Base-by-base conservation (phyloP, 1,140 invertebrate genomes). In the Ditylenchus dipsaci region DNA sequence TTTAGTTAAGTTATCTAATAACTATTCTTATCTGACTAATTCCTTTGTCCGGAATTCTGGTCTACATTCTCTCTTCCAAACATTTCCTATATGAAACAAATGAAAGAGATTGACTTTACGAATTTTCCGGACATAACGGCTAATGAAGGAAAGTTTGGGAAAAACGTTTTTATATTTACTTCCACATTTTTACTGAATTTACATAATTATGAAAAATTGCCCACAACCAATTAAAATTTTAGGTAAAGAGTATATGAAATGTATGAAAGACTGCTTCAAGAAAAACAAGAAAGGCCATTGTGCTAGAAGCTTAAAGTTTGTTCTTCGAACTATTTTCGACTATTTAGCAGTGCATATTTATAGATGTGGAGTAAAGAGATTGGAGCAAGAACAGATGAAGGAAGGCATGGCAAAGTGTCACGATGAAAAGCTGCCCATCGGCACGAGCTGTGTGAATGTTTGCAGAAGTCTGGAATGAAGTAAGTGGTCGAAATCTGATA, bases 381-480 rank as follows among this genome's bases (percentile, higher is more conserved):
- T 61, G 19, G n/a, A n/a, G n/a, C 27, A 1, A n/a, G 59, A 61
- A 33, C 29, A 61, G 3, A 33, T 30, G 59, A 61, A 61, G 27
- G n/a, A 19, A 19, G 38, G 38, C 3, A 61, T 3, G 59, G 59
- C n/a, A 5, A 61, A 61, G 27, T 61, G 59, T 45, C 59, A 29
- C 3, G 59, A n/a, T 3, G 59, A 33, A 21, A 33, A 61, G 19
- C 42, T 30, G 59, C 27, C 19, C 59, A 61, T n/a, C 59, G 59
- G 8, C 59, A 61, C n/a, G 59, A 61, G 27, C n/a, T 61, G 19
- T 61, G 59, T 45, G 59, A 61, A 61, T 61, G 59, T 17, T 45
- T 61, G 19, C 27, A 61, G 27, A 61, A 33, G 29, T 19, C 59
- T 21, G 59, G 59, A 19, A 61, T 61, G 59, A 61, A 61, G 59